Percentiles rank a stretch among this genome's conserved stretches.
Conservation (phyloP, 2,113 vertebrate species). For the Corythornis vintsioides region DNA sequence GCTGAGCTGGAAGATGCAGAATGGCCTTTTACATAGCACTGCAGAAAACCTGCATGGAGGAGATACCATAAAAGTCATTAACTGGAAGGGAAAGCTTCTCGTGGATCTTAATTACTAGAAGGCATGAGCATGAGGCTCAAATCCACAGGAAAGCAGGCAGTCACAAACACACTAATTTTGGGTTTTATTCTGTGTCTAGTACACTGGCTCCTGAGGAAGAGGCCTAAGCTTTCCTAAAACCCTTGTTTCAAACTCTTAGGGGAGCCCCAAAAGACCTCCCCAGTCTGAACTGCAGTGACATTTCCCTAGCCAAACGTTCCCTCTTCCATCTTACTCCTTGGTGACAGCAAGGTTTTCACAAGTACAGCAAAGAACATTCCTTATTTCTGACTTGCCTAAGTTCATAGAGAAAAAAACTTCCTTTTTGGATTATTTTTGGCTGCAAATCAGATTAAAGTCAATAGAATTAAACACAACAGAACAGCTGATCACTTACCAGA, state of each 20-base stretch:
- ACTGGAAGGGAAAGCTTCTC: neutral
- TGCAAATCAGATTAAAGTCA: neutral
- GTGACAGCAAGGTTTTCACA: neutral
- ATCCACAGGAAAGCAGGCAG: neutral
- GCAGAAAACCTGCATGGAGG: neutral
- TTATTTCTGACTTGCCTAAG: neutral
- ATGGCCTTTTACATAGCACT: neutral
- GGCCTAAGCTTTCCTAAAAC: neutral
- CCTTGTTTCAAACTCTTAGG: neutral
- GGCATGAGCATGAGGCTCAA: neutral
- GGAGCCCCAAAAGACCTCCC: neutral
- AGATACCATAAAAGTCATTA: neutral
- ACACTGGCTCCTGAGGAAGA: neutral
- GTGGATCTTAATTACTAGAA: neutral
- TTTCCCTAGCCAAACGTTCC: neutral
- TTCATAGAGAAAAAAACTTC: neutral
- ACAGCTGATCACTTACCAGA: conserved; percentile 61
- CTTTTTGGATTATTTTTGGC: neutral
- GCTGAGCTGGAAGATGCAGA: neutral
- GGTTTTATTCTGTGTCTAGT: neutral
- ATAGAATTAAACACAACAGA: neutral
- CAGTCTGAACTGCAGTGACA: neutral
- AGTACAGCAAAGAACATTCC: neutral
- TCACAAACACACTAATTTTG: neutral
- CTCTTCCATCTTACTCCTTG: neutral